These are phyloP conservation scores for Amazona ochrocephala DNA, from an alignment of 2,797 vertebrate species.

Conservation along the genomic window DNA sequence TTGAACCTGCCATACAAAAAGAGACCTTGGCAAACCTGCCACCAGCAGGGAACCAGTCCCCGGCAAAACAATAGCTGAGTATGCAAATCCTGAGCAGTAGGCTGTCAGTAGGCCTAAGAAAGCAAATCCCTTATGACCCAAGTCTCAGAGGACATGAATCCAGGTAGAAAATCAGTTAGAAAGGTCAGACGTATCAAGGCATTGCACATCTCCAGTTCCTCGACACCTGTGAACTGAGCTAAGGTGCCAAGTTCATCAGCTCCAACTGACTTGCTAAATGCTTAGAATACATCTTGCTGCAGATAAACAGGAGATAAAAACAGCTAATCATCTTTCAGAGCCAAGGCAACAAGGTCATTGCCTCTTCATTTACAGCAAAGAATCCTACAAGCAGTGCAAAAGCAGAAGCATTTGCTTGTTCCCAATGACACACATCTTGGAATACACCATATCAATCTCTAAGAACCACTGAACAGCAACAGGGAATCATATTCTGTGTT, in stretches of 20 bases:
- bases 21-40: neutral
- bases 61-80: neutral
- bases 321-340: constrained; percentile 17
- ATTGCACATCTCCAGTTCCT: neutral
- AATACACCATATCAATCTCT: neutral
- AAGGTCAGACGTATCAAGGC: constrained; percentile 39
- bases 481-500: neutral
- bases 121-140: neutral
- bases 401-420: neutral
- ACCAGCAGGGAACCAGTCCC: neutral
- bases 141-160: neutral
- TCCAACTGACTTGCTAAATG: constrained; percentile 7
- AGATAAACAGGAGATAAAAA: constrained; percentile 8
- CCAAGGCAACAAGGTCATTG: constrained; percentile 9
- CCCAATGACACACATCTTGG: neutral
- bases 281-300: constrained; percentile 40
- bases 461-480: neutral
- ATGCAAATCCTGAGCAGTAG: neutral
- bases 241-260: constrained; percentile 22
- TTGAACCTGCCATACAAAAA: neutral
- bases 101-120: neutral
- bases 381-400: neutral
- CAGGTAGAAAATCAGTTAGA: constrained; percentile 31
- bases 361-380: neutral
- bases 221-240: neutral